Base-by-base conservation (phyloP, 2,113 vertebrate genomes). In the Pimephales promelas region DNA sequence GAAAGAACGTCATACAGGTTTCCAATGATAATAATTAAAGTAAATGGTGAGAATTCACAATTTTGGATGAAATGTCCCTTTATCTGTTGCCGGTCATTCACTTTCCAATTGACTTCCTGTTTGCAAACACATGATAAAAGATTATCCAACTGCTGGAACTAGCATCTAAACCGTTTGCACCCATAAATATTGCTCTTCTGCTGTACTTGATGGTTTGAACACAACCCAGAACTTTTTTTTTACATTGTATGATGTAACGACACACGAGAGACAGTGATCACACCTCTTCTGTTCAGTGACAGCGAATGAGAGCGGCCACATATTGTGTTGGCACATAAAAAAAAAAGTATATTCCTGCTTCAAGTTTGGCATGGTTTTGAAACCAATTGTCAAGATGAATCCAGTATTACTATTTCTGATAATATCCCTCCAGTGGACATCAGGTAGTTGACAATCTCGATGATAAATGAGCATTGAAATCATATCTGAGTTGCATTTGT, bases 381-480 rank as follows among this genome's bases (percentile, higher is more conserved):
- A 54, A 56, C 73, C 16, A 40, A 61, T 1, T 18, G n/a, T 2
- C 31, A 77, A 40, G n/a, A 78, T 78, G 76, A 26, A 78, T 20
- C 56, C 36, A 43, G 34, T 4, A 10, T 24, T 78, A 26, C 13
- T 45, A 18, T 78, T 26, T 26, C 9, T 78, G 47, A 11, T 77
- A 49, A 26, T 82, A 24, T 40, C 56, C 24, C 24, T 77, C 40
- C 61, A 77, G 20, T 85, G 84, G 79, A 85, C 16, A 54, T 43
- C 56, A 82, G 79, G 79, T 85, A 85, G 77, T 5, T 14, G 10
- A 75, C n/a, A 64, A 34, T 3, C 3, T 61, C 40, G 57, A n/a
- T 71, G 1, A 68, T n/a, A 16, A 56, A 20, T 1, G 52, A 9
- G 16, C 28, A 34, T 5, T 66, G 13, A 62, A 70, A 20, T 62